Conservation (phyloP, 1,140 invertebrate genomes). For the Drosophila repletoides region DNA sequence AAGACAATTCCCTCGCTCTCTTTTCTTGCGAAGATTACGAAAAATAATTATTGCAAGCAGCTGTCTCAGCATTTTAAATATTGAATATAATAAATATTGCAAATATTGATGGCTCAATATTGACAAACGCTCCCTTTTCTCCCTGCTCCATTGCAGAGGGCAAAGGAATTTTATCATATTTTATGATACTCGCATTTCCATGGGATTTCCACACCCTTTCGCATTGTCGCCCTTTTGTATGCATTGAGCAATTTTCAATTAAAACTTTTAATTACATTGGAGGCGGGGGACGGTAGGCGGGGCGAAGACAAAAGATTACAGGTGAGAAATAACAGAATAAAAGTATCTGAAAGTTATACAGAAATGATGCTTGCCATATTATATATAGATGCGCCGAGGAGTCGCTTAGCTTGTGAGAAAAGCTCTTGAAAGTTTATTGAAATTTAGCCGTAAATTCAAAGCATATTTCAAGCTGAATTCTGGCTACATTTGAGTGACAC, state of each 20-base stretch:
- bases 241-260: slow-evolving; percentile 60
- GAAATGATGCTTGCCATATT: too few species aligned
- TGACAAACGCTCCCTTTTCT: neutral
- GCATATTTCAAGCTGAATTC: neutral
- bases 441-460: neutral
- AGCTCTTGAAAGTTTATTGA: neutral
- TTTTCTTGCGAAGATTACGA: too few species aligned
- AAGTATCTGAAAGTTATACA: too few species aligned
- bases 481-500: neutral
- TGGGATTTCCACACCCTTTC: slow-evolving; percentile 28
- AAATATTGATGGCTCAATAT: neutral
- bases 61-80: too few species aligned
- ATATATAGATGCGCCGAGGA: too few species aligned
- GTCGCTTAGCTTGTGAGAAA: too few species aligned
- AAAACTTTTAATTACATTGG: slow-evolving; percentile 69
- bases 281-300: neutral
- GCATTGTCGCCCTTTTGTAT: neutral
- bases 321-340: neutral
- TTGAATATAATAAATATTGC: too few species aligned
- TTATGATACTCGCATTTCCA: slow-evolving; percentile 7
- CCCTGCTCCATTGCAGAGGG: neutral
- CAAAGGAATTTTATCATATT: too few species aligned
- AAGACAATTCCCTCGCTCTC: too few species aligned
- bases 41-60: too few species aligned
- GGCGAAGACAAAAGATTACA: neutral